phyloP scores from a whole-genome alignment of 2,888 invertebrate genomes.

The Tetragnatha montana region DNA sequence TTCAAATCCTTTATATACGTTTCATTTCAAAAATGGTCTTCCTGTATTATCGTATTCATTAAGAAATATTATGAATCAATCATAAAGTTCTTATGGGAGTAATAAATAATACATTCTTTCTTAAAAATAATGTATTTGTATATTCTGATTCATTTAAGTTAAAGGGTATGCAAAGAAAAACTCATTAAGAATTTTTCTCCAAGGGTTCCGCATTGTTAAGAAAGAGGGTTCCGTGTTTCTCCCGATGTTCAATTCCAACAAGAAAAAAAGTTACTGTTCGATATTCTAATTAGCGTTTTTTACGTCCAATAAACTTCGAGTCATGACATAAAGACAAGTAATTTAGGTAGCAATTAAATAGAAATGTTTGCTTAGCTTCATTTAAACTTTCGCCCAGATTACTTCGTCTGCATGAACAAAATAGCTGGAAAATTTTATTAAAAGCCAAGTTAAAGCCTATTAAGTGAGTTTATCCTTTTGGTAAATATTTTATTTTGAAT shows the following conservation, averaged over 20 bases:
- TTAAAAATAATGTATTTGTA: too few species aligned
- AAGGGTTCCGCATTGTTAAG: not conserved
- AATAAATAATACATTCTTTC: too few species aligned
- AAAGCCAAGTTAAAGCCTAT: not conserved
- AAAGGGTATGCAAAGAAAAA: not conserved
- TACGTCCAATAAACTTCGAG: not conserved
- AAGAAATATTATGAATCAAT: too few species aligned
- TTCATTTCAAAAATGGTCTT: too few species aligned
- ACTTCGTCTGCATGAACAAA: not conserved
- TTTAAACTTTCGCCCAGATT: not conserved
- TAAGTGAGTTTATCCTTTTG: not conserved
- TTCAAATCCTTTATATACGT: too few species aligned
- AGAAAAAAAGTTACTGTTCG: not conserved
- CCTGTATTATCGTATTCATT: too few species aligned
- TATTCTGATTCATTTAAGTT: too few species aligned
- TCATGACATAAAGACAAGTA: not conserved
- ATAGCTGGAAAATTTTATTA: not conserved
- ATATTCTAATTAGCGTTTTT: not conserved
- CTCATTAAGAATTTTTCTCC: not conserved
- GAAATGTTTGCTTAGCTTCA: not conserved
- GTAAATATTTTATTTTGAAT: not conserved
- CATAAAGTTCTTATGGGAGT: too few species aligned
- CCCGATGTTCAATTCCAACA: not conserved
- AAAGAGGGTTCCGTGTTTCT: not conserved
- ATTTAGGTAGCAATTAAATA: not conserved